Base-by-base conservation (phyloP, 2,888 invertebrate genomes). In the Lycophotia porphyrea region DNA sequence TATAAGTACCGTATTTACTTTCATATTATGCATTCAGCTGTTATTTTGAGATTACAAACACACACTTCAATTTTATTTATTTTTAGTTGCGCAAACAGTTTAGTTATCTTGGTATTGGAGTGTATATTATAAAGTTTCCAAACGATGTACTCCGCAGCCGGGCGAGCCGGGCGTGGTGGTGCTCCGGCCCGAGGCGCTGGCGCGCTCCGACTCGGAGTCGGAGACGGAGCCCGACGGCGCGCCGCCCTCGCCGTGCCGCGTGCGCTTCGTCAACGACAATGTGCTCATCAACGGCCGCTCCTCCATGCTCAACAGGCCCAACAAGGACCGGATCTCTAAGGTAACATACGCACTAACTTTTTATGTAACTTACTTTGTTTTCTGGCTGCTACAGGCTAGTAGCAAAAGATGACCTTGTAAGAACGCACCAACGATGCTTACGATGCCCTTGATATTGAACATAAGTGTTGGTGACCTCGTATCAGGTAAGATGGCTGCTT, bases 281-380 rank as follows among this genome's bases (percentile, higher is more conserved):
- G 97, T 99, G 93, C 97, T 99, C 95, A 99, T 99, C 96, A 98
- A 98, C 96, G 99, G 99, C 79, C 97, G 97, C 94, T 98, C 98
- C 93, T 98, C 98, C 96, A 97, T 99, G 93, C 97, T 97, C 88
- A 97, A 96, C 91, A 96, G 97, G 58, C 97, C 97, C 84, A 94
- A 97, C 91, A 89, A 84, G 68, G 91, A 92, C 83, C 91, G 95
- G 87, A 95, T 97, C 88, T 96, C 97, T 90, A 97, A 97, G 97
- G 98, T 98, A 92, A 55, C 42, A 5, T 34, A 42, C 49, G 34
- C 21, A 67, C 18, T 49, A 24, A 1, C 1, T 52, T 21, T n/a
- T 13, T 2, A 31, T 31, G n/a, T 18, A 47, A 5, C 18, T 60
- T 63, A n/a, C n/a, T 24, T 27, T 31, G n/a, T n/a, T n/a, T 9